Base-by-base conservation (phyloP, 2,113 vertebrate genomes). In the Crocuta crocuta region DNA sequence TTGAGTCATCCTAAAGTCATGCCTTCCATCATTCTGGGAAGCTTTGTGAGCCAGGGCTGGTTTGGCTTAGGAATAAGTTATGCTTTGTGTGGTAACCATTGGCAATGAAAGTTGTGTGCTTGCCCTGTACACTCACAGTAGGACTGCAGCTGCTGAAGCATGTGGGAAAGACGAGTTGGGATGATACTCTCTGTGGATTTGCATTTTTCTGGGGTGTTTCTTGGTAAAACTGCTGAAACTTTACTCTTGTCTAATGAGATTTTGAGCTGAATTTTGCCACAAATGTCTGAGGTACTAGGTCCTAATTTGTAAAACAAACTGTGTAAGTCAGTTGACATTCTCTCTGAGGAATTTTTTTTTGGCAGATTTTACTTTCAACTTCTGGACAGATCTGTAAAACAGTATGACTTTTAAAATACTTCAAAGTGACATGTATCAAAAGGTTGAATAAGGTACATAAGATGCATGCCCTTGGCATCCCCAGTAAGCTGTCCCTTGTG, bases 271-370 rank as follows among this genome's bases (percentile, higher is more conserved):
- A 13, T 96, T 94, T 84, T 96, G 58, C 76, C 82, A 92, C 95
- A 97, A 23, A 92, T 96, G 92, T 97, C 89, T 82, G 80, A 93
- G 81, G 87, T 91, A 65, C 63, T 95, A 74, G 61, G 79, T 95
- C 78, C 81, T 98, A 86, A 98, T 97, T 98, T 98, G 65, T 98
- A 97, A 97, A 97, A 93, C 89, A 98, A 97, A 97, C 85, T 97
- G 24, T 98, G 35, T 92, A 7, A 97, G 73, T 98, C 98, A 74
- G 89, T 98, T 98, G 98, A 98, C 98, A 98, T 94, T 98, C 97
- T 98, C 97, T 97, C 90, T 96, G 93, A 98, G 98, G 98, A 78
- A 98, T 76, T 50, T 50, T 50, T 50, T 92, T 89, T 97, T 98
- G 98, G 98, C 98, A 1, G 94, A 91, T 98, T 98, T 98, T 97